phyloP scores from a whole-genome alignment of 2,888 invertebrate species.

The Cynaeus angustus region DNA sequence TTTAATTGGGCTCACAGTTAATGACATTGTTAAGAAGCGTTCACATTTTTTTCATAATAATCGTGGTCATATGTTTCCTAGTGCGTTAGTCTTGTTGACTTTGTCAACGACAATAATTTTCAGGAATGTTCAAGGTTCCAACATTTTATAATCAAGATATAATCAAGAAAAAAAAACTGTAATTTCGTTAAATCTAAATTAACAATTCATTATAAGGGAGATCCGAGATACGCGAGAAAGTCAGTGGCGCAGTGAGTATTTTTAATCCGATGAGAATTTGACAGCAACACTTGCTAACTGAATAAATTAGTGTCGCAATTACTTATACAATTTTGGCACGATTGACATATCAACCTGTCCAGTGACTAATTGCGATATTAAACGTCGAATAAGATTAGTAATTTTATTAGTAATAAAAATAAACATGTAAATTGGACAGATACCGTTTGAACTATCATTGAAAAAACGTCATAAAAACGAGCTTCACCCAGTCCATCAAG shows the following conservation, averaged over 20 bases:
- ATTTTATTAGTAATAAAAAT: conserved; percentile 38
- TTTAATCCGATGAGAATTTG: too few species aligned
- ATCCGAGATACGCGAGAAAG: neutral
- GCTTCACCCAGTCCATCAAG: neutral
- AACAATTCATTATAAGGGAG: conserved; percentile 8
- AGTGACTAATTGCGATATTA: conserved; percentile 32
- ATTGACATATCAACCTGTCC: conserved; percentile 22
- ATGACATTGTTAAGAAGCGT: neutral
- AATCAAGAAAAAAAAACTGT: neutral
- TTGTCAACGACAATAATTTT: conserved; percentile 14
- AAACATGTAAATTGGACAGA: conserved; percentile 24
- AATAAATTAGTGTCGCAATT: conserved; percentile 1
- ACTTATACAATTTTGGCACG: conserved; percentile 5
- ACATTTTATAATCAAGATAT: conserved; percentile 5
- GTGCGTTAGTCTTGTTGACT: neutral
- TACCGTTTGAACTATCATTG: neutral
- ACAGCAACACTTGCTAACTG: neutral
- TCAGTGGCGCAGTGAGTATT: too few species aligned
- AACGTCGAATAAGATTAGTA: conserved; percentile 12
- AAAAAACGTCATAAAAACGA: conserved; percentile 16
- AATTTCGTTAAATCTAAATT: conserved; percentile 9
- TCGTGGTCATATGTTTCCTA: neutral
- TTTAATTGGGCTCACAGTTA: conserved; percentile 14
- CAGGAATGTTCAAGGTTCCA: conserved; percentile 11
- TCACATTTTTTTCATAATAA: too few species aligned